Conservation (phyloP, 2,888 invertebrate genomes). For the Lepetodrilus schrolli region DNA sequence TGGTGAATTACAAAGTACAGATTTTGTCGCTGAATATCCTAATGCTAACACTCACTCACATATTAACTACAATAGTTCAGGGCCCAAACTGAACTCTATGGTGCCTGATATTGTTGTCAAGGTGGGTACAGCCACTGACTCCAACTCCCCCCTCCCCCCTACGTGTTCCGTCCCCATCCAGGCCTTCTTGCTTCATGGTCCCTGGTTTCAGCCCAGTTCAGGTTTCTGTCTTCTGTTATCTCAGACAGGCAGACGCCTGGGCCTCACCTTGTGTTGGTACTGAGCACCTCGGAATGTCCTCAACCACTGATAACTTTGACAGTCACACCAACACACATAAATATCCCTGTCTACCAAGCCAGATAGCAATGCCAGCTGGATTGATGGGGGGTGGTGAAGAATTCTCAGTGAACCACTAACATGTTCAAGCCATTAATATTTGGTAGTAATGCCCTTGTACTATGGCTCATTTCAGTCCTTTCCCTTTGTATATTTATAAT, state of each 20-base stretch:
- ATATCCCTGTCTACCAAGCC: constrained; percentile 14
- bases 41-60: no score
- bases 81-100: no score
- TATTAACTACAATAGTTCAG: no score
- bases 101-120: constrained; percentile 15
- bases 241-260: constrained; percentile 13
- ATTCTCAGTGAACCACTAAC: no score
- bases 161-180: background rate
- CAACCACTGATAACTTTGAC: constrained; percentile 26
- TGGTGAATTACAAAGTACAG: no score
- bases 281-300: constrained; percentile 21
- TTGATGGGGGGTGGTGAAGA: background rate
- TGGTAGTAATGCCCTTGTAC: no score
- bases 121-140: background rate
- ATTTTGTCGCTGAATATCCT: no score
- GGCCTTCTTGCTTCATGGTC: constrained; percentile 12
- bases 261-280: constrained; percentile 13
- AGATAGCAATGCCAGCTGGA: background rate
- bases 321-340: constrained; percentile 27
- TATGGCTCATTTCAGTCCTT: no score
- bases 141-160: background rate
- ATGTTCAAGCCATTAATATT: no score
- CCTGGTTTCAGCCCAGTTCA: background rate
- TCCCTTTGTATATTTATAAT: no score
- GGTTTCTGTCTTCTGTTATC: background rate